Conservation (phyloP, 2,888 invertebrate species). For the Alsophila aescularia region DNA sequence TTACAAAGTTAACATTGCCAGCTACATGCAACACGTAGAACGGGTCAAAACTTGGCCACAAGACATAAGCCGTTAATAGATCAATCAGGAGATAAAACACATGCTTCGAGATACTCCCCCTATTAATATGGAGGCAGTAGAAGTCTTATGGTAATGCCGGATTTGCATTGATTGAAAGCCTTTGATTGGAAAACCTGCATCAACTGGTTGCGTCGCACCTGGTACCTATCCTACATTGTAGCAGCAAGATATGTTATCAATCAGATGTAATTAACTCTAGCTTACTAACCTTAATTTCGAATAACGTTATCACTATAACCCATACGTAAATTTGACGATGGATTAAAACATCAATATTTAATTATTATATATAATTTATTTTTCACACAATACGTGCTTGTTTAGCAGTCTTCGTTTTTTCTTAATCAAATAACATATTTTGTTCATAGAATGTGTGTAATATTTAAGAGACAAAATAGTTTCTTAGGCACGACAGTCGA, state of each 20-base stretch:
- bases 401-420: too few relatives aligned
- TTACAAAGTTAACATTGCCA: neutral
- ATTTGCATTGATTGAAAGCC: slow-evolving; percentile 41
- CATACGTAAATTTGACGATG: too few relatives aligned
- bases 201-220: slow-evolving; percentile 29
- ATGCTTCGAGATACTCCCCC: slow-evolving; percentile 35
- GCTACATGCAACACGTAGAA: neutral
- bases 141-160: slow-evolving; percentile 32
- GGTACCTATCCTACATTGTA: slow-evolving; percentile 29
- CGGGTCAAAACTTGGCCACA: neutral
- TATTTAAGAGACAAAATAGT: too few relatives aligned
- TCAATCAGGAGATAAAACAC: slow-evolving; percentile 31
- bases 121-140: slow-evolving; percentile 28
- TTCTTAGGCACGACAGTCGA: too few relatives aligned
- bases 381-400: too few relatives aligned
- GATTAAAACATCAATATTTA: too few relatives aligned
- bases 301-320: too few relatives aligned
- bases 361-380: too few relatives aligned
- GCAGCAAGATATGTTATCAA: slow-evolving; percentile 24
- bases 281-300: too few relatives aligned
- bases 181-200: slow-evolving; percentile 38
- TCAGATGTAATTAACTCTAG: slow-evolving; percentile 16
- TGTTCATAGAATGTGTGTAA: too few relatives aligned
- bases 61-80: slow-evolving; percentile 14
- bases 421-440: too few relatives aligned